A percentile compares a stretch with the other conserved stretches of the same genome.
phyloP scores from a whole-genome alignment of 2,797 vertebrate species.

The Gymnothorax javanicus region DNA sequence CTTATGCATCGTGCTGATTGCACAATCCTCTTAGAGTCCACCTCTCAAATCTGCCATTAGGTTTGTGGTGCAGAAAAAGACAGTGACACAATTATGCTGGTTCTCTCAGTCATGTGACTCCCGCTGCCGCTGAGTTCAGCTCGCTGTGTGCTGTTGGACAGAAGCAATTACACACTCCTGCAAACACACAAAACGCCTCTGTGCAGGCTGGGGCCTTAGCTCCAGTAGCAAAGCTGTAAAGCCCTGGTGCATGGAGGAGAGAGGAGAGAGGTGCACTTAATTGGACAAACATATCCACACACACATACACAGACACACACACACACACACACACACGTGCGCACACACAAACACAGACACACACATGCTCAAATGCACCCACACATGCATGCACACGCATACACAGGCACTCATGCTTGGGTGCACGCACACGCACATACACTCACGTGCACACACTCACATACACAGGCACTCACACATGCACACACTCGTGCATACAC shows the following conservation, averaged over 20 bases:
- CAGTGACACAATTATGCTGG: background rate
- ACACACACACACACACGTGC: background rate
- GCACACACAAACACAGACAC: background rate
- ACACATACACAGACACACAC: background rate
- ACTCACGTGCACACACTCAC: background rate
- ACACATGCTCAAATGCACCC: background rate
- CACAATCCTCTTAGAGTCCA: background rate
- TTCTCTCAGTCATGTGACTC: slow-evolving; percentile 12
- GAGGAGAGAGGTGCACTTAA: background rate
- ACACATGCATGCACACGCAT: background rate
- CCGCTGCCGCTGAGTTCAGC: slow-evolving; percentile 1
- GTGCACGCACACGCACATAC: background rate
- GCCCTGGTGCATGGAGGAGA: background rate
- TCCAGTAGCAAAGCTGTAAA: background rate
- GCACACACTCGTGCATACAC: background rate
- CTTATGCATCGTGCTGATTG: background rate
- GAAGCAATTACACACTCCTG: slow-evolving; percentile 26
- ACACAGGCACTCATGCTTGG: background rate
- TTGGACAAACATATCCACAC: background rate
- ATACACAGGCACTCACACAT: background rate
- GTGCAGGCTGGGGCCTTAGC: no score
- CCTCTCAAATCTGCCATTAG: slow-evolving; percentile 32
- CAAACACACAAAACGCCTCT: background rate
- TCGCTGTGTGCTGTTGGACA: slow-evolving; percentile 4
- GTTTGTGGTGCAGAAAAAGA: background rate